A percentile compares a stretch with the other conserved stretches of the same genome.
Conservation (phyloP, 2,113 vertebrate genomes). For the Ochotona princeps region DNA sequence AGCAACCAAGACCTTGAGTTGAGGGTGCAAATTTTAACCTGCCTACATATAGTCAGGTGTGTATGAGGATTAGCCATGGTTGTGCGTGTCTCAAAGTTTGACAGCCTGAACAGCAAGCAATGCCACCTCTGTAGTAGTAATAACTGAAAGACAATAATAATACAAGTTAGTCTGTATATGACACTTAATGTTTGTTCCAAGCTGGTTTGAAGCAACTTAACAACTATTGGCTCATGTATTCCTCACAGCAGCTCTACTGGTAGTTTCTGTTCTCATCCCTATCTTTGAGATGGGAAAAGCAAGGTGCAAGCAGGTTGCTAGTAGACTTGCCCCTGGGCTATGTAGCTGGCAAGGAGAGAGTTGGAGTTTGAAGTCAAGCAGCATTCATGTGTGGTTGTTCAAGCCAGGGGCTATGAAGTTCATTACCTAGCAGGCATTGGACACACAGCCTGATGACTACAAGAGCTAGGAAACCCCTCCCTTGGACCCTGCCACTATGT, state of each 20-base stretch:
- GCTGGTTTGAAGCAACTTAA: background rate
- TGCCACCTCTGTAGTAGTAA: background rate
- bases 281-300: background rate
- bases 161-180: background rate
- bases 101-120: background rate
- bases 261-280: background rate
- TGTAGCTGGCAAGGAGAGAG: background rate
- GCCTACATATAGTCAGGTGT: background rate
- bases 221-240: background rate
- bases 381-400: background rate
- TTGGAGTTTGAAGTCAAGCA: background rate
- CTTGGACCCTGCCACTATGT: fast-evolving
- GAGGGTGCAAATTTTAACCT: background rate
- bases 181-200: background rate
- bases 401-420: background rate
- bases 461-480: background rate
- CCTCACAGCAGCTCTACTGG: background rate
- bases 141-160: background rate
- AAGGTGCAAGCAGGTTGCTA: background rate
- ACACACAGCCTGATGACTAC: background rate
- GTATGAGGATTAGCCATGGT: background rate
- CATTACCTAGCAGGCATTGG: background rate
- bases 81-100: background rate
- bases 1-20: background rate
- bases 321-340: background rate